Percentiles rank a stretch among this genome's conserved stretches.
These are phyloP conservation scores for Calephelis virginiensis DNA, from an alignment of 1,140 invertebrate species.

Conservation along the genomic window DNA sequence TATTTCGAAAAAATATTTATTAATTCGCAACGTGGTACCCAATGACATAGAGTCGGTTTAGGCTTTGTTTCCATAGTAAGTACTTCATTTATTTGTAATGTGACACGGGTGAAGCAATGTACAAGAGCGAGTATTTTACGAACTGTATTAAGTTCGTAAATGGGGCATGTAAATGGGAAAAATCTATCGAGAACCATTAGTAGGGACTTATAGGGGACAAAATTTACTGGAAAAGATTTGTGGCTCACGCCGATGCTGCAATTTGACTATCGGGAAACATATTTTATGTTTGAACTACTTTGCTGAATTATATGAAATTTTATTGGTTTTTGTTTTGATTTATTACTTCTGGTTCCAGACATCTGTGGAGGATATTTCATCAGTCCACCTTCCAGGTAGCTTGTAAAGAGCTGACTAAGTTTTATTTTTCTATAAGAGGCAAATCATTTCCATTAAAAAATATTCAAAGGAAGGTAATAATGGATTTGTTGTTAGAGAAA, in stretches of 20 bases:
- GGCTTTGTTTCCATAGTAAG: too few relatives aligned
- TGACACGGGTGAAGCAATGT: not conserved
- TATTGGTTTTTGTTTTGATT: conserved; percentile 17
- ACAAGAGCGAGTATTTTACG: not conserved
- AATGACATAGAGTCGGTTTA: too few relatives aligned
- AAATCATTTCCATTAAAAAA: too few relatives aligned
- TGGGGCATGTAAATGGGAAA: conserved; percentile 24
- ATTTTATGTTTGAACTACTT: conserved; percentile 67
- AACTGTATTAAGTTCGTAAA: conserved; percentile 2
- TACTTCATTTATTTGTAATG: too few relatives aligned
- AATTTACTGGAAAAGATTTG: conserved; percentile 72
- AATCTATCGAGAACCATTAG: conserved; percentile 43
- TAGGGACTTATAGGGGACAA: conserved; percentile 35
- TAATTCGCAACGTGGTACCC: too few relatives aligned
- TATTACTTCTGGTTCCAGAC: conserved; percentile 18
- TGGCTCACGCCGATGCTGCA: conserved; percentile 61
- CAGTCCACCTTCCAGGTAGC: not conserved
- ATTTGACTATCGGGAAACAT: conserved; percentile 73
- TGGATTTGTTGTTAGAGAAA: too few relatives aligned
- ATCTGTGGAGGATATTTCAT: not conserved
- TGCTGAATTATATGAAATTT: conserved; percentile 58
- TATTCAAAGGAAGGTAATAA: too few relatives aligned
- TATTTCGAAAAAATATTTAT: too few relatives aligned
- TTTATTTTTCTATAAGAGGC: too few relatives aligned
- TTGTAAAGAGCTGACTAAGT: too few relatives aligned